These are phyloP conservation scores for Drosophila fulvimacula DNA, from an alignment of 2,888 invertebrate species.

Conservation along the genomic window DNA sequence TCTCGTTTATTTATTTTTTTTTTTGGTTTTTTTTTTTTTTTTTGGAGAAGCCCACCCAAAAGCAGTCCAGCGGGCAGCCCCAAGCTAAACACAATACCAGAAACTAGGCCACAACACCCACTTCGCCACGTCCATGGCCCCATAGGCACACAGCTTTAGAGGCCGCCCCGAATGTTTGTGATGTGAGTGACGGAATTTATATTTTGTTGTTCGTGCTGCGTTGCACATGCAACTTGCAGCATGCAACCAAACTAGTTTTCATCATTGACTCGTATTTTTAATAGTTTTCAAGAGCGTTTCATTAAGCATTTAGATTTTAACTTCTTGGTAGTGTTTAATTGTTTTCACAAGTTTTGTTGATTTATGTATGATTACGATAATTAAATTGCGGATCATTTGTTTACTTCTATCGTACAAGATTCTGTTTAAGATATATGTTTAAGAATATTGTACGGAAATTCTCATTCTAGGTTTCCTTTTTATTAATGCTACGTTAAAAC, in stretches of 20 bases:
- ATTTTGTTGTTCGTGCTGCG: conserved; percentile 30
- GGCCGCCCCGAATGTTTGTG: conserved; percentile 37
- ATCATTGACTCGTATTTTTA: conserved; percentile 52
- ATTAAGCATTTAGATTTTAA: conserved; percentile 45
- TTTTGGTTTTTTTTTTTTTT: conserved; percentile 17
- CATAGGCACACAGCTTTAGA: conserved; percentile 8
- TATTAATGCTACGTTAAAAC: conserved; percentile 36
- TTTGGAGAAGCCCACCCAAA: conserved; percentile 36
- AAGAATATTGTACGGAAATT: conserved; percentile 31
- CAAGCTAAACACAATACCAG: conserved; percentile 22
- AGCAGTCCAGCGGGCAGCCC: conserved; percentile 20
- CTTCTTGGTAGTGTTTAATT: conserved; percentile 42
- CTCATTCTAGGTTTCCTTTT: conserved; percentile 24
- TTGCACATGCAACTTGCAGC: conserved; percentile 16
- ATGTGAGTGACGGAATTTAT: conserved; percentile 63
- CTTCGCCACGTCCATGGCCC: conserved; percentile 28
- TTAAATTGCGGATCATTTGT: conserved; percentile 33
- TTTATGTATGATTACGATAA: conserved; percentile 30
- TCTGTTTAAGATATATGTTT: conserved; percentile 38
- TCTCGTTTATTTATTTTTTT: conserved; percentile 10
- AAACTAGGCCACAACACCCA: conserved; percentile 39
- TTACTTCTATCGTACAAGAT: conserved; percentile 13
- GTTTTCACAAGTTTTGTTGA: conserved; percentile 59
- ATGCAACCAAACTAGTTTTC: conserved; percentile 45
- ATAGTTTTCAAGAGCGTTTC: conserved; percentile 29